These are phyloP conservation scores for Anolis carolinensis DNA, from an alignment of 2,113 vertebrate species.

Conservation along the genomic window DNA sequence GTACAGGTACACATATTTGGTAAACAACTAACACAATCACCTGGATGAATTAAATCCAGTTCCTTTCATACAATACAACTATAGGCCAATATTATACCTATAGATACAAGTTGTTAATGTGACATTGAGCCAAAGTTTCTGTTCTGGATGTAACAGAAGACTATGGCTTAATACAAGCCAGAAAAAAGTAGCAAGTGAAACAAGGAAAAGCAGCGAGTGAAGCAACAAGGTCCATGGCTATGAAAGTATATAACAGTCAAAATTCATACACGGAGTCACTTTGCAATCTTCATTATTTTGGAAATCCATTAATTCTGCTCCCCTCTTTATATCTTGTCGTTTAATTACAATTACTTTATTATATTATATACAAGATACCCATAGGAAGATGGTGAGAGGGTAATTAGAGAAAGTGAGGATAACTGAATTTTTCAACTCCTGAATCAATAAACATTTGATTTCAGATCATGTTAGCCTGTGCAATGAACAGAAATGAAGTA, in stretches of 20 bases:
- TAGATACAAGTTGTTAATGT: too few relatives aligned
- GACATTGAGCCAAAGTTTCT: too few relatives aligned
- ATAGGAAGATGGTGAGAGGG: not conserved
- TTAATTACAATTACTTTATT: not conserved
- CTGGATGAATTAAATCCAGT: not conserved
- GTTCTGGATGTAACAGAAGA: too few relatives aligned
- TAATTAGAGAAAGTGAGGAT: not conserved
- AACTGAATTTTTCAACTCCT: not conserved
- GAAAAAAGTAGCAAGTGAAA: too few relatives aligned
- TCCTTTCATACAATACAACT: not conserved
- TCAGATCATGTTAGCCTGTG: not conserved
- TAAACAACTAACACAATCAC: not conserved
- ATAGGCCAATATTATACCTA: not conserved
- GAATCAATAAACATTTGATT: not conserved
- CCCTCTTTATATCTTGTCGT: not conserved
- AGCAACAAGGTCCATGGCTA: not conserved
- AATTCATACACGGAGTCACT: too few relatives aligned
- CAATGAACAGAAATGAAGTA: not conserved
- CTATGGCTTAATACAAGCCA: too few relatives aligned
- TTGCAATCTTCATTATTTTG: not conserved
- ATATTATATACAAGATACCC: not conserved
- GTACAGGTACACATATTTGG: not conserved
- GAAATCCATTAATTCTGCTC: not conserved
- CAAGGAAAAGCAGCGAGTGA: not conserved
- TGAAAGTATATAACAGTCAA: not conserved